Base-by-base conservation (phyloP, 2,888 invertebrate species). In the Lingula anatina region DNA sequence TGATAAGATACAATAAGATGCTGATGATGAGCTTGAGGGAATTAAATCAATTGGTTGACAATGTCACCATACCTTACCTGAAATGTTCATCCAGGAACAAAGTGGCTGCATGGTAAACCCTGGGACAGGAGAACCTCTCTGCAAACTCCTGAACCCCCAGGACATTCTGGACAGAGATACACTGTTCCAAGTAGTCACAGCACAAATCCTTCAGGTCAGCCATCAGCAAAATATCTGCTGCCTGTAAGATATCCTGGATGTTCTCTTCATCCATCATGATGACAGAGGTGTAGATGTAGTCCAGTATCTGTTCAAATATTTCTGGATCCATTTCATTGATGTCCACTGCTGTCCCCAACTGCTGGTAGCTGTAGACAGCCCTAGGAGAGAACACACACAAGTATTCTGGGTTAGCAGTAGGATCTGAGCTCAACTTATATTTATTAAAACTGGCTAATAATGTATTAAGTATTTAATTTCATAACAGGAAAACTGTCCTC, bases 71-170 rank as follows among this genome's bases (percentile, higher is more conserved):
- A 26, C 47, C 59, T 51, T 49, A 70, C 70, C 61, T 72, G 60
- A 81, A 79, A 64, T 81, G 71, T 51, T 79, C 78, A 76, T 78
- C 68, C 24, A 70, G 49, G 44, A 53, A 70, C 26, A 59, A 54
- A 15, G 64, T 57, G 25, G 61, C 64, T 39, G 57, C 61, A 25
- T 59, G 55, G 44, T 58, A 64, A 15, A 66, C 57, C 60, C 68
- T 60, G 4, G 65, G 62, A 53, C 68, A 70, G 41, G 62, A 54
- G 40, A 62, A 60, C 15, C 58, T 51, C 21, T 93, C 91, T 36
- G 93, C 91, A 80, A 93, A 93, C 69, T 90, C 62, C 31, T 88
- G 85, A 70, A 94, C 92, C 12, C 93, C 93, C 58, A 94, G 81
- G 78, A 91, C 91, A 76, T 94, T 94, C 66, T 56, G 50, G 9